Conservation (phyloP, 2,888 invertebrate species). For the Leucophenga montana region DNA sequence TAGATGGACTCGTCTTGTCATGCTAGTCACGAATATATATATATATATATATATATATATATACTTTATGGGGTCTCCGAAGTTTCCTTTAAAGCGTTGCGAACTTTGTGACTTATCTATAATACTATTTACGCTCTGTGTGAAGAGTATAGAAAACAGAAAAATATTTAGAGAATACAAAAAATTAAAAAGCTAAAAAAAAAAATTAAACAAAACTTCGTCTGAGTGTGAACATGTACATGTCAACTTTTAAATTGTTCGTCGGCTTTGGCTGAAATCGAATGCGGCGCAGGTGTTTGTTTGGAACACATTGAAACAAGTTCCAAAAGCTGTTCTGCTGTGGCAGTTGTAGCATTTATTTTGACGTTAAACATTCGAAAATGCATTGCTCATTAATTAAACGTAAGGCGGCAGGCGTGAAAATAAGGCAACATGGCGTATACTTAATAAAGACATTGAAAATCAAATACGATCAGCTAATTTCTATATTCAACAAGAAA, state of each 20-base stretch:
- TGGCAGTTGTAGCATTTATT: not conserved
- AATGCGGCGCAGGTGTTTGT: slow-evolving; percentile 24
- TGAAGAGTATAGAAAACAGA: too few species aligned
- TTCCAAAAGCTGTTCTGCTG: not conserved
- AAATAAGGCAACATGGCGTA: slow-evolving; percentile 53
- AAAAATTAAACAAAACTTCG: slow-evolving; percentile 8
- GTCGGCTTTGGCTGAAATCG: not conserved
- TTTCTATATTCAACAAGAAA: slow-evolving; percentile 22
- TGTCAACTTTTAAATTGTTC: slow-evolving; percentile 38
- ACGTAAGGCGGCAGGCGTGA: slow-evolving; percentile 43
- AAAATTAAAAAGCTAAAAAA: slow-evolving; percentile 18
- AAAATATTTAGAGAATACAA: slow-evolving; percentile 25
- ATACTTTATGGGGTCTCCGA: too few species aligned
- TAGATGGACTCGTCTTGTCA: too few species aligned
- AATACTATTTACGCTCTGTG: too few species aligned
- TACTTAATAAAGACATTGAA: slow-evolving; percentile 59
- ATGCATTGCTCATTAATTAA: slow-evolving; percentile 25
- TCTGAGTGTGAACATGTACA: slow-evolving; percentile 54
- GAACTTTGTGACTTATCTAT: too few species aligned
- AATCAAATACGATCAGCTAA: slow-evolving; percentile 39
- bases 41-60: too few species aligned
- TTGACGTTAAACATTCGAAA: not conserved
- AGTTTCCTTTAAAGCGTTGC: too few species aligned
- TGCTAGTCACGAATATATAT: too few species aligned
- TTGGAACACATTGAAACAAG: slow-evolving; percentile 13